These are phyloP conservation scores for Hapalemur alaotrensis DNA, from an alignment of 2,797 vertebrate species.

Conservation along the genomic window DNA sequence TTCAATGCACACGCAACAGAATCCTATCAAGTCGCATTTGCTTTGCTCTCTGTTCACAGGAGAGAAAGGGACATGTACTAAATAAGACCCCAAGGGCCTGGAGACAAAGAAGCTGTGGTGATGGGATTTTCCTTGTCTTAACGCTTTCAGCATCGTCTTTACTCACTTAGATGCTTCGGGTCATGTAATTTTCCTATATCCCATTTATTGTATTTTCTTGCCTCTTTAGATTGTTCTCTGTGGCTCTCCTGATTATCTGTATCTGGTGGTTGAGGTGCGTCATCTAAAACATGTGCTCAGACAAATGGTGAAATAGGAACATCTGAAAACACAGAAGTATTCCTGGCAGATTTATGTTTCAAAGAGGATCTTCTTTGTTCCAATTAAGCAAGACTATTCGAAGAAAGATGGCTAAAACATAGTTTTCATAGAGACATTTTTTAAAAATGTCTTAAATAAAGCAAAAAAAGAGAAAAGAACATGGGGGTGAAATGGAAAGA, in stretches of 20 bases:
- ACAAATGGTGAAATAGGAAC: background rate
- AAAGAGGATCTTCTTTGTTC: background rate
- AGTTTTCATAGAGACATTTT: constrained; percentile 4
- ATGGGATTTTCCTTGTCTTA: background rate
- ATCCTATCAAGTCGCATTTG: background rate
- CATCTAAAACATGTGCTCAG: background rate
- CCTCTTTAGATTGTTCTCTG: background rate
- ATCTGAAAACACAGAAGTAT: background rate
- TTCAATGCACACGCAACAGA: background rate
- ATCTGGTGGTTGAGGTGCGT: background rate
- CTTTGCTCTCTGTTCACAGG: background rate
- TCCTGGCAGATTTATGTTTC: background rate
- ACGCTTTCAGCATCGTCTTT: background rate
- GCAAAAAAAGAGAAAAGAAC: background rate
- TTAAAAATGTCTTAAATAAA: background rate
- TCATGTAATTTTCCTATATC: background rate
- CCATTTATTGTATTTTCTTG: background rate
- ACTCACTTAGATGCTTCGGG: background rate
- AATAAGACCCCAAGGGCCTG: background rate
- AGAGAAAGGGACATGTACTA: background rate
- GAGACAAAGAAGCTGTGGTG: background rate
- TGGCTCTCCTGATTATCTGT: background rate
- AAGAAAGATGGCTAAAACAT: background rate
- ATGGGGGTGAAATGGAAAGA: background rate
- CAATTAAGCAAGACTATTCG: background rate